phyloP scores from a whole-genome alignment of 2,113 vertebrate species.

The Chaetops frenatus region DNA sequence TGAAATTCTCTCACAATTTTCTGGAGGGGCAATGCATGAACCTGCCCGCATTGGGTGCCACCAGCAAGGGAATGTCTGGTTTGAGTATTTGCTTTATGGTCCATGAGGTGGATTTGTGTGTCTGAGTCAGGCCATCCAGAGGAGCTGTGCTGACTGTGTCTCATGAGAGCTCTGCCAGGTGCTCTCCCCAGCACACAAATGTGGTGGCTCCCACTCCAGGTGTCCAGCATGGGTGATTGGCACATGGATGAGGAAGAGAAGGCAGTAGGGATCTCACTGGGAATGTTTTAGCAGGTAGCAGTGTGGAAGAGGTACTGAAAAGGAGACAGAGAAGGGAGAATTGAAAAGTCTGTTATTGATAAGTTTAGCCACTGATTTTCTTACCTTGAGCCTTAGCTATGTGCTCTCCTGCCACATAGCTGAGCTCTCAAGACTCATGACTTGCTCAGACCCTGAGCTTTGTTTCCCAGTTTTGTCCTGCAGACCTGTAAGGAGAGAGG shows the following conservation, averaged over 20 bases:
- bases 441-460: not conserved
- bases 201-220: not conserved
- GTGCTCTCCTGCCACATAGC: not conserved
- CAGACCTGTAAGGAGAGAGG: not conserved
- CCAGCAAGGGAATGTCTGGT: not conserved
- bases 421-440: not conserved
- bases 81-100: not conserved
- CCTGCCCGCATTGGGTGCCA: not conserved
- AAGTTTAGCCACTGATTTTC: not conserved
- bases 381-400: not conserved
- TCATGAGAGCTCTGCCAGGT: not conserved
- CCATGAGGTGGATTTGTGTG: not conserved
- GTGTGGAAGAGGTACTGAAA: not conserved
- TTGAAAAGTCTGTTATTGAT: not conserved
- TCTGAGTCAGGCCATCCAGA: no score
- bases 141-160: not conserved
- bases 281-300: not conserved
- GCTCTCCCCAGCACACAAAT: not conserved
- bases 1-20: not conserved
- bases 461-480: not conserved
- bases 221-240: not conserved
- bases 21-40: not conserved
- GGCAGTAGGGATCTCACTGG: not conserved
- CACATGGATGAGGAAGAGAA: not conserved
- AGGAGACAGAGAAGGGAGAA: not conserved